These are phyloP conservation scores for Scolopax mira DNA, from an alignment of 2,113 vertebrate species.

Conservation along the genomic window DNA sequence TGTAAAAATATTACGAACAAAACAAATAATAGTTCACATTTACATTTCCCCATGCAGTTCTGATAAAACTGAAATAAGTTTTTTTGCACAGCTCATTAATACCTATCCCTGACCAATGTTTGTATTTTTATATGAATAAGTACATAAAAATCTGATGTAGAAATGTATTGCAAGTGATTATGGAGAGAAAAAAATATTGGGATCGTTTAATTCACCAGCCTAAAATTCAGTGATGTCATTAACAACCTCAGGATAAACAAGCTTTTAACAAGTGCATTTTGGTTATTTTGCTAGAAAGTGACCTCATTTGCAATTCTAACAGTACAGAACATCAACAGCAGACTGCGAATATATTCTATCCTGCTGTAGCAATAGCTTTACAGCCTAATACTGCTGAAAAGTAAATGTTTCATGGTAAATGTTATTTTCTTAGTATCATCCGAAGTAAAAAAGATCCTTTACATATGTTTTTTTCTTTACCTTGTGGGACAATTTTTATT, in stretches of 20 bases:
- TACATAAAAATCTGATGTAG: background rate
- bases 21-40: background rate
- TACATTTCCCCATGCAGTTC: background rate
- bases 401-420: background rate
- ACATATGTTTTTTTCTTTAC: background rate
- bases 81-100: background rate
- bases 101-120: background rate
- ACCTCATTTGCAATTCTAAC: background rate
- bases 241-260: background rate
- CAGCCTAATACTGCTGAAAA: background rate
- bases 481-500: background rate
- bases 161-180: background rate
- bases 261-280: background rate
- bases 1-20: background rate
- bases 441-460: background rate
- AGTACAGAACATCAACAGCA: background rate
- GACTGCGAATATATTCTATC: background rate
- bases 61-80: background rate
- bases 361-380: background rate
- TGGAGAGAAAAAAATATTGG: background rate
- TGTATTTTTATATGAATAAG: background rate
- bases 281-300: background rate
- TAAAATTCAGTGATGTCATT: background rate
- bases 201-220: background rate
- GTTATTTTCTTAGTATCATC: background rate